phyloP scores from a whole-genome alignment of 2,113 vertebrate species.

The Pachyramphus minor region DNA sequence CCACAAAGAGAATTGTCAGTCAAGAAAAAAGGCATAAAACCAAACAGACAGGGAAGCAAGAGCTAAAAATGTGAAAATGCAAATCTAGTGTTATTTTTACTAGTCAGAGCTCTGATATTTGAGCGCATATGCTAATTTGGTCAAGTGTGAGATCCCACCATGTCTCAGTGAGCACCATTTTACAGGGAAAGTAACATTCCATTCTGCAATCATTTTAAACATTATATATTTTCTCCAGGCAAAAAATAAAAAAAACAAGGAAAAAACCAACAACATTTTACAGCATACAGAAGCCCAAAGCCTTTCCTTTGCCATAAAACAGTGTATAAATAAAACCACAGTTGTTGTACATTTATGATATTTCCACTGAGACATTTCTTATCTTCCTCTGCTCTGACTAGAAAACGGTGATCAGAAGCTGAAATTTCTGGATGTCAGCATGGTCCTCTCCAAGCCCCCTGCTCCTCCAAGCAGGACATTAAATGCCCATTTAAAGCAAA shows the following conservation, averaged over 20 bases:
- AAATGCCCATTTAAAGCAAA: background rate
- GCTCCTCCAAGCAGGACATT: background rate
- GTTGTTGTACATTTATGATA: background rate
- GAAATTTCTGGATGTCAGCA: background rate
- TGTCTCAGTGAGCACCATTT: background rate
- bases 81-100: conserved; percentile 56
- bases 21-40: conserved; percentile 45
- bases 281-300: conserved; percentile 26
- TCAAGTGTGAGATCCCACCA: conserved; percentile 46
- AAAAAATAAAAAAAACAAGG: background rate
- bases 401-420: background rate
- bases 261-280: background rate
- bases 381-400: background rate
- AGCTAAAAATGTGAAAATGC: conserved; percentile 56
- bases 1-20: conserved; percentile 37
- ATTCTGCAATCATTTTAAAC: background rate
- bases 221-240: background rate
- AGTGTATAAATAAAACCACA: background rate
- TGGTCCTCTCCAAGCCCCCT: background rate
- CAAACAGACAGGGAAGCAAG: conserved; percentile 36
- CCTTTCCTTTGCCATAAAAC: conserved; percentile 5
- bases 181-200: background rate
- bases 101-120: conserved; percentile 46
- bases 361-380: background rate
- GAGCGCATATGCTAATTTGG: conserved; percentile 45